phyloP scores from a whole-genome alignment of 2,888 invertebrate species.

The Trimorus sp. region DNA sequence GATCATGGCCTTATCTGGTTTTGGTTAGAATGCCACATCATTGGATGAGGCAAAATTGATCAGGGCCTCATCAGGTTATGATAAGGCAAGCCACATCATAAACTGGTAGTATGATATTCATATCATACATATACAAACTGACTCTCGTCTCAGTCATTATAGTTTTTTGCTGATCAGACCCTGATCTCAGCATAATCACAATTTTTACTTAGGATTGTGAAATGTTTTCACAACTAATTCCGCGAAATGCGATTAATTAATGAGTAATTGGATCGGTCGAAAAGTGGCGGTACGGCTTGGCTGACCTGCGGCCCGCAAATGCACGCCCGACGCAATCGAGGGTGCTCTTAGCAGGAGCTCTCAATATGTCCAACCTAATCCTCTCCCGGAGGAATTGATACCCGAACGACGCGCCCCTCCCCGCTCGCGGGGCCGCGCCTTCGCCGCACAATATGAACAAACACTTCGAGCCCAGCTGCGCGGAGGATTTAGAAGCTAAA shows the following conservation, averaged over 20 bases:
- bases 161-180: no score
- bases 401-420: slow-evolving; percentile 51
- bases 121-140: no score
- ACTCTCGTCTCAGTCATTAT: no score
- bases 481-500: slow-evolving; percentile 78
- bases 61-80: no score
- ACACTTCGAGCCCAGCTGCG: slow-evolving; percentile 79
- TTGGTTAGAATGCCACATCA: no score
- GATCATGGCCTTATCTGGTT: no score
- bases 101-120: no score
- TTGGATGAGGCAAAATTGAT: no score
- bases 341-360: slow-evolving; percentile 74
- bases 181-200: no score
- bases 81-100: no score
- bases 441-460: slow-evolving; percentile 77
- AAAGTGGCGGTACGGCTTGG: slow-evolving; percentile 53
- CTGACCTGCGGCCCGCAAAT: slow-evolving; percentile 36
- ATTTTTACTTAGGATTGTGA: no score
- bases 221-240: background rate
- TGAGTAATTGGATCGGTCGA: slow-evolving; percentile 7
- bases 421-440: slow-evolving; percentile 58
- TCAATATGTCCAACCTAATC: slow-evolving; percentile 78
- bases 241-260: background rate
- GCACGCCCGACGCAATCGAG: slow-evolving; percentile 60
- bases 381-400: slow-evolving; percentile 74